These are phyloP conservation scores for Hyles lineata DNA, from an alignment of 2,888 invertebrate genomes.

Conservation along the genomic window DNA sequence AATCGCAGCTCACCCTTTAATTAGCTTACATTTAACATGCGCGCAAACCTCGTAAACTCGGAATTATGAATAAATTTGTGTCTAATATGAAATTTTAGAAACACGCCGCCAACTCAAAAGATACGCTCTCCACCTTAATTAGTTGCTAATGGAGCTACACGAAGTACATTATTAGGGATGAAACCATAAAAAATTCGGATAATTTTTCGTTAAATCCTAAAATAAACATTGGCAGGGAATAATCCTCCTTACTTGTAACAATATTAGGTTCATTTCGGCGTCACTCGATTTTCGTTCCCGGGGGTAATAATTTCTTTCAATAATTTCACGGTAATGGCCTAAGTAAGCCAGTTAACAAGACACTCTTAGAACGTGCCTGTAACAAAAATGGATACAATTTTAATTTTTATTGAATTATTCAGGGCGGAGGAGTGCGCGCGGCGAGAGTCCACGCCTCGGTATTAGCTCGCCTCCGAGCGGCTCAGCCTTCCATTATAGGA, in stretches of 20 bases:
- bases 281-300: conserved; percentile 37
- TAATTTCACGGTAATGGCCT: conserved; percentile 65
- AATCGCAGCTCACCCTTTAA: conserved; percentile 30
- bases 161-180: conserved; percentile 51
- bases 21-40: conserved; percentile 34
- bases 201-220: conserved; percentile 47
- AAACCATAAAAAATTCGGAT: conserved; percentile 61
- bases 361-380: conserved; percentile 51
- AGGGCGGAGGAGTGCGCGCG: conserved; percentile 35
- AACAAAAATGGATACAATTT: conserved; percentile 60
- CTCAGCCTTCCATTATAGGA: not conserved
- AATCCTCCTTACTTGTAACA: conserved; percentile 30
- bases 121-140: conserved; percentile 54
- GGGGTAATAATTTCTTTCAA: conserved; percentile 66
- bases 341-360: conserved; percentile 72
- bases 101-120: conserved; percentile 48
- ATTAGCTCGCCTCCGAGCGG: not conserved
- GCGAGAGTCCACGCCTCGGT: conserved; percentile 1
- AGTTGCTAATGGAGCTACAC: conserved; percentile 62
- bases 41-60: conserved; percentile 37
- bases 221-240: conserved; percentile 17
- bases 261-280: conserved; percentile 24
- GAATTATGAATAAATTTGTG: conserved; percentile 43
- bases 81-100: conserved; percentile 38
- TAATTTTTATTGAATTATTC: conserved; percentile 63